Base-by-base conservation (phyloP, 1,140 invertebrate species). In the Pentalonia nigronervosa region DNA sequence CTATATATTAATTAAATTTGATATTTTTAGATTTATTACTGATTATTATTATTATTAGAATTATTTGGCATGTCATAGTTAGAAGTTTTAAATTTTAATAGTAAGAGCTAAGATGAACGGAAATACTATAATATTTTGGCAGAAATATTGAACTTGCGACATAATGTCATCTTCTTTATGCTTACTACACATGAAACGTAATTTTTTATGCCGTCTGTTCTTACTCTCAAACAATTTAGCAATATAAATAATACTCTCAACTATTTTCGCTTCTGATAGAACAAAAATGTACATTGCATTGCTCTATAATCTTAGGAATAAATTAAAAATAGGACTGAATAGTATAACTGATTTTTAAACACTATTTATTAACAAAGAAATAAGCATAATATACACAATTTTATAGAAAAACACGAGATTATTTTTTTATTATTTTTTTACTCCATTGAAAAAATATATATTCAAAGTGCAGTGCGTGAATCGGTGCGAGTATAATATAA, bases 31-130 rank as follows among this genome's bases (percentile, higher is more conserved):
- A 14, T 83, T 83, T 83, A 83, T 83, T 83, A 41, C 36, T 36
- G n/a, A 81, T 81, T 25, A 76, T 76, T 76, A 81, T 34, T 83
- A 83, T 76, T 76, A 76, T 76, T 76, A 76, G 60, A 76, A 76
- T 17, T 1, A 76, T 76, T 76, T 76, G 30, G n/a, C 60, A 76
- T 76, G 30, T n/a, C 14, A 17, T 76, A n/a, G 60, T 76, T 76
- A 2, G 60, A 76, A 20, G 14, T 76, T 76, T 76, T 17, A 20
- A 17, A 76, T 76, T 76, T n/a, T n/a, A 76, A 76, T 76, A n/a
- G 60, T 17, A 76, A 76, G 14, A 76, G 30, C n/a, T 76, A 76
- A 76, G n/a, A 76, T 76, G 14, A 76, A 34, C 14, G n/a, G 60
- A n/a, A 76, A 76, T 76, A 76, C 30, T 76, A n/a, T n/a, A 76